Evolutionary conservation across 2,113 vertebrate genomes (phyloP), one percentile per base, ranked within the genome.

Genomic region (Thermophis baileyi): DNA sequence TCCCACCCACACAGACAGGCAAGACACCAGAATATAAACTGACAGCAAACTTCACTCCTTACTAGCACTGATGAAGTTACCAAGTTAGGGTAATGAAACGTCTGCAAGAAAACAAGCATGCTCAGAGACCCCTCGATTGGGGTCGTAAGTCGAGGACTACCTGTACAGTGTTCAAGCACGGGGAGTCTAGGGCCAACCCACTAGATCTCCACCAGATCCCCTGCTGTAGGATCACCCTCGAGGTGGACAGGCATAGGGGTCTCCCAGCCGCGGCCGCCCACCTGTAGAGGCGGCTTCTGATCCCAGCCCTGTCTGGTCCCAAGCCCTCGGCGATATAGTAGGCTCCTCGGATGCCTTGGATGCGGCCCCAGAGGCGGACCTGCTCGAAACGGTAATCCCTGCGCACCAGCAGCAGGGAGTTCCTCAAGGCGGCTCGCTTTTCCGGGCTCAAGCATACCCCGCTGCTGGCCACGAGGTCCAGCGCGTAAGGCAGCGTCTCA

Each of bases 351-450:
- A 98, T 85, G n/a, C 98, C 98, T 40, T 98, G 93, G 95, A 99
- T 98, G 95, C 98, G 98, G 60, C 99, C 99, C 99, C 99, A 99
- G 93, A 99, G 98, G 74, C 98, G 94, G 86, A 99, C 97, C 40
- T 98, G 97, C 7, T 95, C 90, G 94, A 99, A 99, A 92, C 98
- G 98, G 96, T 99, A 99, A 94, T 98, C 98, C 60, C 97, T 98
- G 94, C 96, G 98, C 12, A 99, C 93, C n/a, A 99, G 97, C 92
- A 95, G 35, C 14, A 99, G 92, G 1, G 99, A 99, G 1, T 97
- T 96, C 89, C 98, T 97, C 91, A 99, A 96, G 0, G 97, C 98
- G 20, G 98, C 95, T 95, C 96, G 97, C 10, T 98, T 98, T 93
- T 99, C 99, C 0, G 96, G 94, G 93, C 96, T 99, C 93, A 99